A percentile compares a stretch with the other conserved stretches of the same genome.
phyloP scores from a whole-genome alignment of 1,140 invertebrate species.

The Phocides pigmalion region DNA sequence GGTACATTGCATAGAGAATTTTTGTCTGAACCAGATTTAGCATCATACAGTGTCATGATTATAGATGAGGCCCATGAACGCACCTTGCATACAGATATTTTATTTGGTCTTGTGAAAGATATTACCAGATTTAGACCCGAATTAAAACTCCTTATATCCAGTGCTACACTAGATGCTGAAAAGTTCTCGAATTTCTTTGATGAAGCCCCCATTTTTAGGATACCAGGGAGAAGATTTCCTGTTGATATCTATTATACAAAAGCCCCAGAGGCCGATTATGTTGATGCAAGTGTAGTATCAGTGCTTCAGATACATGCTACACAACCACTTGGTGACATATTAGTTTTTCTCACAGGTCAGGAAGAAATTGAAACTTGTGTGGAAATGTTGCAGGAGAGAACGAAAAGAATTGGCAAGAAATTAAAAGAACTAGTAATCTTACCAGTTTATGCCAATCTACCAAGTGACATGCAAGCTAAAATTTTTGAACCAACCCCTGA shows the following conservation, averaged over 20 bases:
- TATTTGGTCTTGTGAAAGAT: conserved; percentile 99
- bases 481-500: conserved; percentile 98
- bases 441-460: conserved; percentile 99
- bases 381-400: conserved; percentile 95
- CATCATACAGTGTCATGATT: conserved; percentile 98
- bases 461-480: conserved; percentile 99
- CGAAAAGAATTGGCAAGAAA: conserved; percentile 95
- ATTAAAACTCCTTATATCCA: conserved; percentile 98
- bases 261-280: conserved; percentile 99
- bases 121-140: conserved; percentile 97
- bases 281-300: conserved; percentile 98
- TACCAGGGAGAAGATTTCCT: conserved; percentile 94
- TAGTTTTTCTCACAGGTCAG: conserved; percentile 98
- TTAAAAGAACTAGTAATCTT: conserved; percentile 96
- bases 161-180: conserved; percentile 98
- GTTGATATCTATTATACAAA: conserved; percentile 99
- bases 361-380: conserved; percentile 98
- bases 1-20: conserved; percentile 99
- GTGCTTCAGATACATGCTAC: conserved; percentile 99
- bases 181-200: conserved; percentile 99
- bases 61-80: conserved; percentile 99
- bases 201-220: conserved; percentile 98
- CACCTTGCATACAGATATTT: conserved; percentile 98
- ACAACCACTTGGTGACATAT: conserved; percentile 96
- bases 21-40: conserved; percentile 97